Evolutionary conservation across 2,113 vertebrate species (phyloP), one percentile per base, ranked within the genome.

Genomic region (Peromyscus maniculatus): DNA sequence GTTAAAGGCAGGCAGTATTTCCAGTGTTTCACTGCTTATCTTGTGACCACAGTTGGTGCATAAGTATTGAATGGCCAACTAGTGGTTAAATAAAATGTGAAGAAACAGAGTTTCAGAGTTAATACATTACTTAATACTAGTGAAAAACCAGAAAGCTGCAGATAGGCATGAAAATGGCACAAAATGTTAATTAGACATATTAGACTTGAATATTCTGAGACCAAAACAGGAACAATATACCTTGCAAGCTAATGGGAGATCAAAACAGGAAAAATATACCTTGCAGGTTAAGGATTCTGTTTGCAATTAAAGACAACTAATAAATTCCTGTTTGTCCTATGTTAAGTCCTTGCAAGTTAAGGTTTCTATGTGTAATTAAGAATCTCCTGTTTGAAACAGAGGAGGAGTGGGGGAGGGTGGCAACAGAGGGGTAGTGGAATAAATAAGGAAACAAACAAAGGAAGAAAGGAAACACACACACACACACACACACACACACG

Each of bases 11-110:
- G 24, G 59, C 16, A 22, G 26, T 66, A 17, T 86, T 66, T 66
- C 82, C 79, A 93, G 12, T 22, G 39, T 22, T 66, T 97, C 92
- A 91, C 49, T 52, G 31, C 75, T 95, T 93, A 80, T 88, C 46
- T 83, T 13, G 66, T 84, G 57, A 10, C 89, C 26, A 93, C 59
- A 26, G 33, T 57, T 24, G 77, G 57, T 82, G 43, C 13, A 71
- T 59, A 78, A 64, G 59, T 71, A 78, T 49, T 77, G 74, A 82
- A 74, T 92, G 52, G 74, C 16, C 43, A 87, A 33, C 28, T 83
- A 95, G 94, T 74, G 17, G 86, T 55, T 21, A 84, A 89, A 77
- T 94, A 79, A 89, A 69, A 97, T 52, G 69, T 87, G 31, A 94
- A 62, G 31, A 87, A 91, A 66, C 31, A 78, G 59, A 77, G 31